A percentile compares a stretch with the other conserved stretches of the same genome.
These are phyloP conservation scores for Peromyscus leucopus DNA, from an alignment of 2,113 vertebrate genomes.

Conservation along the genomic window DNA sequence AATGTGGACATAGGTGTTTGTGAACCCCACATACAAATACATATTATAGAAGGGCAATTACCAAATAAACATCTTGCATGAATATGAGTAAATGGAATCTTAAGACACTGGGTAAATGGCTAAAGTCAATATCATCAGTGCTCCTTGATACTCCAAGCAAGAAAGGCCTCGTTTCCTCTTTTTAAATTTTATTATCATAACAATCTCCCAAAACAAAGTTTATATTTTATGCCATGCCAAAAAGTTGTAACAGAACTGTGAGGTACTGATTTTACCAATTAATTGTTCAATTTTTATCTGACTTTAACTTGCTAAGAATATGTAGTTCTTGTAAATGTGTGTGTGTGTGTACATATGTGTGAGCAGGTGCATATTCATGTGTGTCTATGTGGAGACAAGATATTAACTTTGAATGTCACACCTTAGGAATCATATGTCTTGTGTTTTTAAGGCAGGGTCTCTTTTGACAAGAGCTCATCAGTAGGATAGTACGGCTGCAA, in stretches of 20 bases:
- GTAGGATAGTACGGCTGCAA: neutral
- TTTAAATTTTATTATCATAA: neutral
- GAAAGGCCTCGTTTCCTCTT: neutral
- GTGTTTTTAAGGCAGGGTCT: neutral
- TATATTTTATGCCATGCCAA: neutral
- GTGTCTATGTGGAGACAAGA: neutral
- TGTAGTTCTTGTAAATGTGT: neutral
- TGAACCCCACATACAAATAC: neutral
- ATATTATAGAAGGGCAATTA: neutral
- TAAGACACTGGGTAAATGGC: neutral
- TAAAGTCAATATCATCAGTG: neutral
- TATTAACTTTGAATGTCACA: neutral
- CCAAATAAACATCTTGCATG: neutral
- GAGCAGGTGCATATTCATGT: neutral
- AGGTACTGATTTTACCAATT: neutral
- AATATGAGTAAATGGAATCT: conserved; percentile 13
- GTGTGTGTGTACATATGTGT: too few relatives aligned
- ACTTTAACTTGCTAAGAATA: neutral
- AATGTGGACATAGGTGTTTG: neutral
- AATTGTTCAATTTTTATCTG: neutral
- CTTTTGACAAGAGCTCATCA: neutral
- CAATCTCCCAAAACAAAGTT: neutral
- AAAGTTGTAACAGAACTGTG: neutral
- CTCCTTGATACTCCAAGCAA: neutral
- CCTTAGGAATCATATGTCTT: neutral